phyloP scores from a whole-genome alignment of 2,113 vertebrate genomes.

The Dipodomys stephensi region DNA sequence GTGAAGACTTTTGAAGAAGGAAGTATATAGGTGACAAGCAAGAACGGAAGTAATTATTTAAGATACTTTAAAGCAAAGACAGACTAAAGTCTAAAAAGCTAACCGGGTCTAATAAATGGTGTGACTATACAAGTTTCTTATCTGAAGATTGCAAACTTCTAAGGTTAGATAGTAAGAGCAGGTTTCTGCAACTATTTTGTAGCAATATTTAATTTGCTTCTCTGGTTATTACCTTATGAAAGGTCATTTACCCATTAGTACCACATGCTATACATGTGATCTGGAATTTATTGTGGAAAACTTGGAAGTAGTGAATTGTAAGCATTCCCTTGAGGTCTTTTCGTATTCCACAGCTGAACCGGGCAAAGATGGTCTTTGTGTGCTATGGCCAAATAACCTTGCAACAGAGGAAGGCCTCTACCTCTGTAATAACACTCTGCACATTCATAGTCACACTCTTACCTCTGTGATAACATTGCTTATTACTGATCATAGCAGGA shows the following conservation, averaged over 20 bases:
- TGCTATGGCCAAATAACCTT: not conserved
- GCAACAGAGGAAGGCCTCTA: not conserved
- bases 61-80: not conserved
- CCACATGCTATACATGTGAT: not conserved
- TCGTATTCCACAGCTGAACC: not conserved
- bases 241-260: not conserved
- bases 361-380: not conserved
- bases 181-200: not conserved
- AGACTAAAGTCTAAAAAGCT: constrained; percentile 16
- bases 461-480: too few relatives aligned
- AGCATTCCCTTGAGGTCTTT: not conserved
- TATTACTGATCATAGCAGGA: too few relatives aligned
- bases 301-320: not conserved
- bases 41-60: not conserved
- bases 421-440: not conserved
- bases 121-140: not conserved
- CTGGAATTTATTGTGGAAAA: not conserved
- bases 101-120: not conserved
- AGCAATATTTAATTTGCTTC: not conserved
- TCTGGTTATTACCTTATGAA: not conserved
- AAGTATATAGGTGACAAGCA: not conserved
- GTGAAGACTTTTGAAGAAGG: not conserved
- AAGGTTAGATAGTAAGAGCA: constrained; percentile 1
- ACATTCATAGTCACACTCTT: not conserved
- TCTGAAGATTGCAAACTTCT: not conserved